A percentile compares a stretch with the other conserved stretches of the same genome.
Conservation (phyloP, 2,113 vertebrate genomes). For the Sterrhoptilus dennistouni region DNA sequence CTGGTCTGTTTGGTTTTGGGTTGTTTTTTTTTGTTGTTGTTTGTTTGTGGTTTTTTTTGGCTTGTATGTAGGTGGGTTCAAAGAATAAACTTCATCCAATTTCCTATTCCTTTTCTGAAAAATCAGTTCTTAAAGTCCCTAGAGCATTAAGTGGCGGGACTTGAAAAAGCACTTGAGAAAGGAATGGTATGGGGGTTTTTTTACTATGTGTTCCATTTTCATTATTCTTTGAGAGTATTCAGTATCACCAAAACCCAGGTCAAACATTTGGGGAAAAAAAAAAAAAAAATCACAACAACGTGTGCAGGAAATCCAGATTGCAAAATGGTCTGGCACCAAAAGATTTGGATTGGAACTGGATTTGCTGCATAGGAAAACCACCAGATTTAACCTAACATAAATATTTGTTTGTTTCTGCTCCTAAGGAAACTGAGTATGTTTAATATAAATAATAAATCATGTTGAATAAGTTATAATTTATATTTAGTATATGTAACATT, state of each 20-base stretch:
- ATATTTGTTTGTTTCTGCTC: neutral
- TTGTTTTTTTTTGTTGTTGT: neutral
- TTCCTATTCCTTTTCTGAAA: neutral
- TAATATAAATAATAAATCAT: neutral
- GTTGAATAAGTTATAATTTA: neutral
- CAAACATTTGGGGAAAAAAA: neutral
- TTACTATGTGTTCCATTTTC: neutral
- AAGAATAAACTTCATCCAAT: neutral
- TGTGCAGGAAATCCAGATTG: neutral
- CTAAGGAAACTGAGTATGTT: neutral
- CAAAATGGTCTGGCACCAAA: neutral
- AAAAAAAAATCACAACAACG: neutral
- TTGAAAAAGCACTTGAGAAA: neutral
- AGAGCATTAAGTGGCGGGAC: neutral
- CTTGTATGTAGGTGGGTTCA: neutral
- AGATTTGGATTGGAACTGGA: neutral
- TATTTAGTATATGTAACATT: neutral
- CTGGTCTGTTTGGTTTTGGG: no score
- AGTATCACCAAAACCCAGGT: neutral
- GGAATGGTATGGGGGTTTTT: neutral
- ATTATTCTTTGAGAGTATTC: neutral
- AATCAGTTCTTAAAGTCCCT: neutral
- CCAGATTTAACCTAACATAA: neutral
- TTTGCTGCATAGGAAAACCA: neutral
- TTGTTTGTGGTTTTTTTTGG: neutral